phyloP scores from a whole-genome alignment of 2,797 vertebrate genomes.

The Neostethus bicornis region DNA sequence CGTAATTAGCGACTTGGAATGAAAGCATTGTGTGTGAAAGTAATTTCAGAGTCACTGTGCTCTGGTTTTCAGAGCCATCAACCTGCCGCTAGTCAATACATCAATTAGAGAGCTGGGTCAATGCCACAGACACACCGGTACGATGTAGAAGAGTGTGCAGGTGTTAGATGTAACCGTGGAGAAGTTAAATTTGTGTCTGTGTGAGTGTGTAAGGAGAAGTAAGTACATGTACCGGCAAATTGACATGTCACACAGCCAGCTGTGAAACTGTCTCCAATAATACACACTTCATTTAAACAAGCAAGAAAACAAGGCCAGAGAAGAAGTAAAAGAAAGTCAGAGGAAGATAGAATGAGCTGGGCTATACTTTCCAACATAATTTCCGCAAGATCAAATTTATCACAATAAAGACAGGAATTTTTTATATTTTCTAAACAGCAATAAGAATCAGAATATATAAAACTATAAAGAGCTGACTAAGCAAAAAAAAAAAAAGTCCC shows the following conservation, averaged over 20 bases:
- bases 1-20: not conserved
- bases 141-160: conserved; percentile 13
- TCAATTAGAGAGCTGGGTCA: conserved; percentile 37
- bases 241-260: conserved; percentile 63
- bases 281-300: conserved; percentile 48
- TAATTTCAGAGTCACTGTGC: not conserved
- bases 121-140: conserved; percentile 35
- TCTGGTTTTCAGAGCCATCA: conserved; percentile 11
- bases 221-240: conserved; percentile 65
- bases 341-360: not conserved
- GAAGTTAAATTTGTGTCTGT: conserved; percentile 1
- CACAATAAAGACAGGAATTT: not conserved
- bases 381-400: too few species aligned
- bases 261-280: conserved; percentile 43
- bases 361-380: conserved; percentile 2
- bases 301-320: conserved; percentile 23
- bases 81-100: conserved; percentile 32
- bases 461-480: not conserved
- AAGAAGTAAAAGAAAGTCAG: conserved; percentile 13
- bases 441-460: not conserved
- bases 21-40: conserved; percentile 5
- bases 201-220: conserved; percentile 17
- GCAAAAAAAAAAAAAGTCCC: not conserved
- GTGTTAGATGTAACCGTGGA: conserved; percentile 11
- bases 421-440: not conserved